A percentile compares a stretch with the other conserved stretches of the same genome.
Evolutionary conservation across 2,113 vertebrate genomes (phyloP).

Genomic region (Tursiops truncatus): DNA sequence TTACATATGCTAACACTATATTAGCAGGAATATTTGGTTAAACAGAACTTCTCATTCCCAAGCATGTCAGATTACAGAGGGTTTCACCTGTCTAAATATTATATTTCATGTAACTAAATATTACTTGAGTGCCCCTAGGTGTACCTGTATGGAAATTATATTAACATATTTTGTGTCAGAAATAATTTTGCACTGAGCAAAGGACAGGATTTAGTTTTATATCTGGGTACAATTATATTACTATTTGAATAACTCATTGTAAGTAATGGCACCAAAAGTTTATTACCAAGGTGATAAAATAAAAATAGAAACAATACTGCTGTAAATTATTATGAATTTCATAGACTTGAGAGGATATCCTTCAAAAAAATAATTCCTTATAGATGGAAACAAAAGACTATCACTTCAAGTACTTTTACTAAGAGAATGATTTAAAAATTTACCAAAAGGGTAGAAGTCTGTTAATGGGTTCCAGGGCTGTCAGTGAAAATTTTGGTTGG

Average conservation of each 20-base stretch:
- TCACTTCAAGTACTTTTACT: constrained; percentile 62
- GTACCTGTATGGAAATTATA: neutral
- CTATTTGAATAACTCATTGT: neutral
- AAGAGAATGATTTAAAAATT: constrained; percentile 73
- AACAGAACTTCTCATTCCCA: neutral
- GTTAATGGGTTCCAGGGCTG: constrained; percentile 41
- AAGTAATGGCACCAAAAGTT: neutral
- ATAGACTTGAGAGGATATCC: neutral
- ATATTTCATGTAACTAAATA: neutral
- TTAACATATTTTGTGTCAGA: neutral
- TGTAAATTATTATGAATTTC: constrained; percentile 36
- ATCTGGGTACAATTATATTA: neutral
- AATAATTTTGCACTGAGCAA: neutral
- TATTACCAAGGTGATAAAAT: neutral
- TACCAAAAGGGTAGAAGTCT: constrained; percentile 26
- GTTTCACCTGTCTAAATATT: neutral
- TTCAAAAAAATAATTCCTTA: constrained; percentile 72
- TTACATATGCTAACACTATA: neutral
- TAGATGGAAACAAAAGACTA: constrained; percentile 60
- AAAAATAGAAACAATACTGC: neutral
- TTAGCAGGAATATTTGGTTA: neutral
- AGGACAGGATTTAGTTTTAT: neutral
- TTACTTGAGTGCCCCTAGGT: neutral
- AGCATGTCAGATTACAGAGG: neutral
- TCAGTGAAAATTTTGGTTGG: neutral